Base-by-base conservation (phyloP, 2,113 vertebrate genomes). In the Tylochromis polylepis region DNA sequence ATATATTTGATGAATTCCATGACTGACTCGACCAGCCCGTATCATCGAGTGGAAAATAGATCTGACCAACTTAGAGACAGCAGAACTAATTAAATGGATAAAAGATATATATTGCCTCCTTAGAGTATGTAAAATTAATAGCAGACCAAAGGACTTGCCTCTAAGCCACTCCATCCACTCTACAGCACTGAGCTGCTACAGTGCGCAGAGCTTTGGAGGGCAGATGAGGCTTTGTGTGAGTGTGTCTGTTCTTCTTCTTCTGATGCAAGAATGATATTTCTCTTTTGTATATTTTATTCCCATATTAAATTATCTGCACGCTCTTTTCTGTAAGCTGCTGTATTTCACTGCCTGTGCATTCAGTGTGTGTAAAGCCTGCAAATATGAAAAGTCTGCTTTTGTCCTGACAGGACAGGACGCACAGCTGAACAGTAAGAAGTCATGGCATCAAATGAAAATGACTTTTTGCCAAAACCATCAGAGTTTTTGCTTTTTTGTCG, bases 61-160 rank as follows among this genome's bases (percentile, higher is more conserved):
- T 92, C 81, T 80, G 87, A 93, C 88, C 89, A 90, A 89, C 85
- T 91, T 81, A 79, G 85, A 94, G 91, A 94, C 92, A 93, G 91
- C 79, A 90, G 82, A 93, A 91, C 92, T 95, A 94, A 95, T 95
- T 92, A 95, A 95, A 95, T 79, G 78, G 92, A 93, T 93, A 89
- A 95, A 93, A 95, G 85, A 95, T 94, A 93, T 94, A 94, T 94
- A 92, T 81, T 87, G 82, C 75, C 89, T 92, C 86, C 83, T 91
- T 82, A 58, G 91, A 91, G 60, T 91, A 88, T 95, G 91, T 93
- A 89, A 95, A 91, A 95, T 94, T 94, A 94, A 95, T 94, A 93
- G 55, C 62, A 92, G 90, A 91, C 90, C 92, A 90, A 85, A 93
- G 88, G 84, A 92, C 87, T 87, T 86, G 91, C 90, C 90, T 94